Base-by-base conservation (phyloP, 1,140 invertebrate genomes). In the Lasioglossum albipes region DNA sequence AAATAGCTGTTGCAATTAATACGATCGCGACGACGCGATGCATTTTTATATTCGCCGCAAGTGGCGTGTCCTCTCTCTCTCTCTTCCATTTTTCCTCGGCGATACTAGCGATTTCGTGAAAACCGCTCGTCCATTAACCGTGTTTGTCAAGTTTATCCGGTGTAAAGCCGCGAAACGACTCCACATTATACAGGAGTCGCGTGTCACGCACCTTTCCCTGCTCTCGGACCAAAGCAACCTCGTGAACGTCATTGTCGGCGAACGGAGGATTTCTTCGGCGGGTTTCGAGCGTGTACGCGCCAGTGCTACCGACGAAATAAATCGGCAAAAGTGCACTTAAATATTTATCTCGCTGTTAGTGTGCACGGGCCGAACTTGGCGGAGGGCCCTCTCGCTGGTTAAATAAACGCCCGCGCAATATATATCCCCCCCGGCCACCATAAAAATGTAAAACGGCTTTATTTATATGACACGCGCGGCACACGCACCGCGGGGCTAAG, bases 371-470 rank as follows among this genome's bases (percentile, higher is more conserved):
- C 20, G 36, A 16, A 64, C 41, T 65, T 64, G 36, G 27, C 45
- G n/a, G 66, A 49, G 42, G 66, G 66, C 67, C 22, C 54, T 20
- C 45, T 6, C 36, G 42, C 12, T 42, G 75, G 52, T 74, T 74
- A 74, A 79, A 79, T 74, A 79, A 79, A 79, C 61, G 52, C 18
- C n/a, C 18, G 9, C 22, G 66, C 42, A 54, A 59, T 13, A 64
- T 71, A 45, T 67, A 61, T 59, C 4, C 41, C 62, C 72, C 67
- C 64, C 9, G 22, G 31, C 54, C 9, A n/a, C 82, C 84, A 82
- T 90, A 91, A 90, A 91, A 91, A 90, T 90, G 88, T 89, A 89
- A 90, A 90, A 69, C 84, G 75, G 59, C 64, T 86, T 90, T 90
- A 91, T 91, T 91, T 90, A 90, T 91, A 82, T 75, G 85, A 61